Conservation (phyloP, 2,113 vertebrate species). For the Corynorhinus townsendii region DNA sequence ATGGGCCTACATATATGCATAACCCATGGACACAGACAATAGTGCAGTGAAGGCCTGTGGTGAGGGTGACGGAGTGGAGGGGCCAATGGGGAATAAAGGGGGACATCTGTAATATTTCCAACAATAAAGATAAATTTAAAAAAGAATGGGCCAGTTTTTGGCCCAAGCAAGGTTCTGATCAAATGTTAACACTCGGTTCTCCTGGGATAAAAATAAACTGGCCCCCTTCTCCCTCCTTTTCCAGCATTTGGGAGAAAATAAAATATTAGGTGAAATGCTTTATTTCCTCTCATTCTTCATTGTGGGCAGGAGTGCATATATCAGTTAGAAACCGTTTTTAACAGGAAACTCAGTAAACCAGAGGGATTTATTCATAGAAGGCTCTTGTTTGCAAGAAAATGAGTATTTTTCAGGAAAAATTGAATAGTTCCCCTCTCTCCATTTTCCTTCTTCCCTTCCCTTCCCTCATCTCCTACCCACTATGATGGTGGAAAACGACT, state of each 20-base stretch:
- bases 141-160: not conserved
- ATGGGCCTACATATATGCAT: too few relatives aligned
- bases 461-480: not conserved
- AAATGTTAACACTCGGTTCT: not conserved
- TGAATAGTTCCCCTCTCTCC: not conserved
- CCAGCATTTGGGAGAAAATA: not conserved
- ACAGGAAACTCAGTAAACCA: slow-evolving; percentile 5
- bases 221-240: not conserved
- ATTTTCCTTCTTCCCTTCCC: not conserved
- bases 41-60: too few relatives aligned
- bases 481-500: not conserved
- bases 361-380: not conserved
- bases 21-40: too few relatives aligned
- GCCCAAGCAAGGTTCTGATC: not conserved
- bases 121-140: too few relatives aligned
- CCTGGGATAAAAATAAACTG: not conserved
- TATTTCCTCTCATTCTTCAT: not conserved
- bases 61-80: too few relatives aligned
- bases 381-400: not conserved
- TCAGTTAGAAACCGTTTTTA: not conserved
- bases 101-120: too few relatives aligned
- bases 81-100: too few relatives aligned
- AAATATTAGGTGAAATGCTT: not conserved
- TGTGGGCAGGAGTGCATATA: not conserved
- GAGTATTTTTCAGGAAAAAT: not conserved